Evolutionary conservation across 2,797 vertebrate species (phyloP).

Genomic region (Graptemys geographica): DNA sequence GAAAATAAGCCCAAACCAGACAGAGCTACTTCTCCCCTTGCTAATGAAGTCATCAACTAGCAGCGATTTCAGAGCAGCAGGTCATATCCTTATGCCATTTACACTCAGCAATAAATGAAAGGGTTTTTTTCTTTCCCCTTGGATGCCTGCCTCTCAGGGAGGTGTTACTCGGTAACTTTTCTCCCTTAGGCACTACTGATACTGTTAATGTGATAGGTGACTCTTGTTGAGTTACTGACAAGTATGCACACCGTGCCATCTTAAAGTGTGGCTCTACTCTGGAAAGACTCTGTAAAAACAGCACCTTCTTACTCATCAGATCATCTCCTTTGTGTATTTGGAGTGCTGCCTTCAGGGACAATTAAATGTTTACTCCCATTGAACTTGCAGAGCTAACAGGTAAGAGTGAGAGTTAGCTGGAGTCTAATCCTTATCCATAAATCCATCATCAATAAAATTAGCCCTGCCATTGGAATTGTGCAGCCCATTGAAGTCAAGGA

Average conservation of each 20-base stretch:
- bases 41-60: neutral
- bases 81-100: neutral
- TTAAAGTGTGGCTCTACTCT: neutral
- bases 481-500: neutral
- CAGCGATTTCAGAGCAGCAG: neutral
- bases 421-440: fast-evolving
- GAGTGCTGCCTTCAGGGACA: neutral
- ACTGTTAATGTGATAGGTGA: fast-evolving
- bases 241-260: fast-evolving
- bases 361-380: neutral
- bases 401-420: fast-evolving
- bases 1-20: neutral
- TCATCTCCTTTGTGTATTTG: fast-evolving
- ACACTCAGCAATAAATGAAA: neutral
- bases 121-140: neutral
- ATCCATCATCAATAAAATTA: neutral
- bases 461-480: neutral
- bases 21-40: neutral
- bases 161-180: neutral
- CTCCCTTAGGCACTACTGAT: fast-evolving
- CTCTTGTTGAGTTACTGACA: fast-evolving
- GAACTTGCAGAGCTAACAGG: neutral
- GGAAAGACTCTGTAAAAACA: neutral
- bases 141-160: neutral
- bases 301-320: neutral